Base-by-base conservation (phyloP, 2,113 vertebrate genomes). In the Lota lota region DNA sequence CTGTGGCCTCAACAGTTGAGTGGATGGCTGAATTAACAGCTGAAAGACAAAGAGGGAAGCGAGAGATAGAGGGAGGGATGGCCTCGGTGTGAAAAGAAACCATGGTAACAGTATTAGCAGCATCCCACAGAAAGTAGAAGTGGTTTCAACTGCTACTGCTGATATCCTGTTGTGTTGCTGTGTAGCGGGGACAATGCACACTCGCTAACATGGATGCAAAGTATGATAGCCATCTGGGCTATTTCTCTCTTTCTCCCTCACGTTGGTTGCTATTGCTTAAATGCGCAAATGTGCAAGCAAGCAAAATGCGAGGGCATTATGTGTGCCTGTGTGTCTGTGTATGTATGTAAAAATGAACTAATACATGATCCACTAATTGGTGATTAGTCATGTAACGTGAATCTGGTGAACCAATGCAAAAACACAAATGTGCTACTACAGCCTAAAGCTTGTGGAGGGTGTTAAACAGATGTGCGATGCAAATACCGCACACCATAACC, bases 61-160 rank as follows among this genome's bases (percentile, higher is more conserved):
- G 65, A 7, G 57, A 22, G 64, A n/a, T 8, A 57, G 65, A 11
- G 57, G 22, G 64, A n/a, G 5, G 69, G 56, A 61, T 53, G 53
- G 75, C 28, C 78, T 63, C 76, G 24, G 63, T 54, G 72, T 68
- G 69, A 61, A 64, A 63, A 83, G 68, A 79, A 64, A 83, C 81
- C 83, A 88, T 89, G 85, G 88, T 63, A 86, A 90, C 86, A 72
- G 53, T 69, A 15, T 72, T 88, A 80, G 82, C 82, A 82, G 78
- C 62, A 28, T 72, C 66, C 61, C 76, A 66, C 58, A 60, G 69
- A 64, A 78, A 79, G 75, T 66, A 70, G 75, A 73, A 33, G 66
- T 69, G 81, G 77, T 85, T 78, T 84, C 81, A 75, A 72, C 28
- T 70, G 75, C 50, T 72, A 65, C 70, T 83, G 83, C 72, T 74